Conservation (phyloP, 1,140 invertebrate species). For the Procambarus virginalis region DNA sequence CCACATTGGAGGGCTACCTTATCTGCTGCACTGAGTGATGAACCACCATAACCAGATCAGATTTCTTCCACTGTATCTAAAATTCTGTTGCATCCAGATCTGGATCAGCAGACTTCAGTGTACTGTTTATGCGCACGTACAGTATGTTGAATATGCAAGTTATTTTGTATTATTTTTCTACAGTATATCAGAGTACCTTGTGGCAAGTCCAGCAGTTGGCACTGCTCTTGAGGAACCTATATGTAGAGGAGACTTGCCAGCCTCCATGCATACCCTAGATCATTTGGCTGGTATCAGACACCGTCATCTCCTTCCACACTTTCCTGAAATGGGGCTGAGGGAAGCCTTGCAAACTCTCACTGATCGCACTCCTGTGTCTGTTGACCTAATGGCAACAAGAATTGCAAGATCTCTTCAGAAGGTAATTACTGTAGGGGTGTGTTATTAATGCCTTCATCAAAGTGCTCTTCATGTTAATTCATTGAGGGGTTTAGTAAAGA, state of each 20-base stretch:
- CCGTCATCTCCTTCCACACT: slow-evolving; percentile 73
- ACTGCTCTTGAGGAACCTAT: slow-evolving; percentile 59
- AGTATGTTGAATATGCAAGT: too few species aligned
- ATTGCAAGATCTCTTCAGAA: slow-evolving; percentile 76
- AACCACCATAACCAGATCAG: too few species aligned
- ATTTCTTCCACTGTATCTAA: too few species aligned
- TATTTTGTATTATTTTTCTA: background rate
- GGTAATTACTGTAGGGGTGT: slow-evolving; percentile 71
- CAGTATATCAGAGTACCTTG: slow-evolving; percentile 61
- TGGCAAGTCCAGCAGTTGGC: slow-evolving; percentile 38
- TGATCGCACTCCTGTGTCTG: slow-evolving; percentile 74
- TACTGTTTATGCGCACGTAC: too few species aligned
- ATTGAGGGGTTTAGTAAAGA: too few species aligned
- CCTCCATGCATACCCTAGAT: slow-evolving; percentile 74
- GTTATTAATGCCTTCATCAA: background rate
- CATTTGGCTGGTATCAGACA: slow-evolving; percentile 75
- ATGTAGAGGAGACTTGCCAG: slow-evolving; percentile 69
- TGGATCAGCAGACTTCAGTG: too few species aligned
- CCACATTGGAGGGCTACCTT: too few species aligned
- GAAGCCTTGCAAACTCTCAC: slow-evolving; percentile 77
- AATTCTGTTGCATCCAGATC: too few species aligned
- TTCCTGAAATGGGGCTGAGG: slow-evolving; percentile 76
- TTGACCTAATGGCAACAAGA: slow-evolving; percentile 76
- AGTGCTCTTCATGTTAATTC: background rate
- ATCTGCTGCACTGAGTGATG: too few species aligned